These are phyloP conservation scores for Isichthys henryi DNA, from an alignment of 2,113 vertebrate genomes.

Conservation along the genomic window DNA sequence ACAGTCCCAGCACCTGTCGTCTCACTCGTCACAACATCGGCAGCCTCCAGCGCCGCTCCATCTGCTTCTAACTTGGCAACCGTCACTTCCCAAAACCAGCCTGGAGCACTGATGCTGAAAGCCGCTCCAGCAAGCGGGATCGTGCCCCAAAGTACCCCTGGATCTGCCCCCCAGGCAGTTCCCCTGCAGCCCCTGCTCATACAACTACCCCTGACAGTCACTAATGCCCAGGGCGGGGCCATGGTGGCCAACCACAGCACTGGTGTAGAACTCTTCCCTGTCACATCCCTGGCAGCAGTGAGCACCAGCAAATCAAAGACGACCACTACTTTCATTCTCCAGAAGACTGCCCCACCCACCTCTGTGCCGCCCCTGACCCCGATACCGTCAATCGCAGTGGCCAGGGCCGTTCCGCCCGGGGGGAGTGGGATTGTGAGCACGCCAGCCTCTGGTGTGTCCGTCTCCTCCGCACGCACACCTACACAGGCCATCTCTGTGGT, in stretches of 20 bases:
- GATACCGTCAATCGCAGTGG: slow-evolving; percentile 45
- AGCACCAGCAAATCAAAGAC: slow-evolving; percentile 56
- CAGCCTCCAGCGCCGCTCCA: slow-evolving; percentile 40
- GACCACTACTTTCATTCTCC: slow-evolving; percentile 58
- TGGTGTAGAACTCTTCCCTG: slow-evolving; percentile 44
- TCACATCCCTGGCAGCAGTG: slow-evolving; percentile 54
- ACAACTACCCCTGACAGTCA: slow-evolving; percentile 59
- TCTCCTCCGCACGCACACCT: slow-evolving; percentile 55
- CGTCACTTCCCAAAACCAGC: slow-evolving; percentile 52
- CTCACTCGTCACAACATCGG: slow-evolving; percentile 49
- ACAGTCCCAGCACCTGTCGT: slow-evolving; percentile 51
- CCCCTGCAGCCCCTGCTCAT: slow-evolving; percentile 55
- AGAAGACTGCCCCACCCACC: slow-evolving; percentile 44
- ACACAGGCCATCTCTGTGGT: slow-evolving; percentile 55
- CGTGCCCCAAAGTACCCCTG: slow-evolving; percentile 39
- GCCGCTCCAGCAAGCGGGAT: slow-evolving; percentile 37
- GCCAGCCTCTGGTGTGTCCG: slow-evolving; percentile 59
- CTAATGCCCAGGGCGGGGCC: slow-evolving; percentile 53
- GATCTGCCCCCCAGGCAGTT: slow-evolving; percentile 44
- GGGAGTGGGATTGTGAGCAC: slow-evolving; percentile 54
- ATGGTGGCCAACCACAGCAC: slow-evolving; percentile 45
- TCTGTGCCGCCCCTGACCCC: slow-evolving; percentile 25
- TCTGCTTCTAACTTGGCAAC: slow-evolving; percentile 35
- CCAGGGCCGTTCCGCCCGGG: slow-evolving; percentile 58
- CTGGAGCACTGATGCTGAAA: slow-evolving; percentile 54